A percentile compares a stretch with the other conserved stretches of the same genome.
phyloP scores from a whole-genome alignment of 1,140 invertebrate genomes.

The Neotoxoptera formosana region DNA sequence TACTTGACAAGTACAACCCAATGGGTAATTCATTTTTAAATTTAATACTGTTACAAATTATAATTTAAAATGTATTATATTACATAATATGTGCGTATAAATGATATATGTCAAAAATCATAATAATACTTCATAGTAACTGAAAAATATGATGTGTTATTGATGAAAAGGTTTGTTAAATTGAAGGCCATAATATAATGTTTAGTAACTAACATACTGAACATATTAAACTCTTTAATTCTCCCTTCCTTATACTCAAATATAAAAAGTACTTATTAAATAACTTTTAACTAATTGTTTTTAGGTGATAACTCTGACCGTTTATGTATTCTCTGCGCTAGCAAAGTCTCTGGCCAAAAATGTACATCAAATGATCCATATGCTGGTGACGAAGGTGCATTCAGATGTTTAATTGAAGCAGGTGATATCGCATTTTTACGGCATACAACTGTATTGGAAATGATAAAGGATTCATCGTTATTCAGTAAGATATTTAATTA shows the following conservation, averaged over 20 bases:
- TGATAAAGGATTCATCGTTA: constrained; percentile 69
- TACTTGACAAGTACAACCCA: constrained; percentile 93
- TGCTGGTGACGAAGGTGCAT: constrained; percentile 88
- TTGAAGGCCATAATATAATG: not conserved
- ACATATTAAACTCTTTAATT: not conserved
- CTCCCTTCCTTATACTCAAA: not conserved
- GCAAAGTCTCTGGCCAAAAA: constrained; percentile 76
- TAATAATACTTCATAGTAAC: not conserved
- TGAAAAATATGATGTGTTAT: not conserved
- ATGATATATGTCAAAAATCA: not conserved
- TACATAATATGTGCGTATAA: not conserved
- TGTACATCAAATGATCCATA: constrained; percentile 90
- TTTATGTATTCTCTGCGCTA: constrained; percentile 85
- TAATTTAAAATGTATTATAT: not conserved
- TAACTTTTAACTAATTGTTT: constrained; percentile 56
- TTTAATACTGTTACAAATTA: not conserved
- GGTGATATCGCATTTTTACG: constrained; percentile 93
- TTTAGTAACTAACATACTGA: not conserved
- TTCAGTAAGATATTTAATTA: constrained; percentile 66
- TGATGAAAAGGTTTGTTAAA: not conserved
- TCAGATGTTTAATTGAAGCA: constrained; percentile 83
- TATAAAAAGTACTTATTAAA: not conserved
- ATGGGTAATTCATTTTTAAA: constrained; percentile 71
- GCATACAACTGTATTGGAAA: constrained; percentile 82
- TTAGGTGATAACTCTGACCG: constrained; percentile 79